Base-by-base conservation (phyloP, 92 coral and sea anemone genomes). In the Phenganax stokvisi region DNA sequence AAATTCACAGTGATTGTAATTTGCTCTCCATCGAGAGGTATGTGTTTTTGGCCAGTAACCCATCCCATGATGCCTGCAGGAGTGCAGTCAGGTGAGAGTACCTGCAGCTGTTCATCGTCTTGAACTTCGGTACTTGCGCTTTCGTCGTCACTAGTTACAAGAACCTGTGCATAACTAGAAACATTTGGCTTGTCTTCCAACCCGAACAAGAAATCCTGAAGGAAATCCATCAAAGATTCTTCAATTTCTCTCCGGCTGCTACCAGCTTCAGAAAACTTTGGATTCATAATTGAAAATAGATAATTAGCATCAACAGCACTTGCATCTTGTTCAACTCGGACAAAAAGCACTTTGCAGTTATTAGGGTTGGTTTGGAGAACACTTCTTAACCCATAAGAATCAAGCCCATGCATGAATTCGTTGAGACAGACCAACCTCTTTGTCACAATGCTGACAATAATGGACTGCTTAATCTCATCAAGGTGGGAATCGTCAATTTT, bases 371-470 rank as follows among this genome's bases (percentile, higher is more conserved):
- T 29, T 54, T 71, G 51, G 12, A 17, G 12, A 7, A 76, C 65
- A 27, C 51, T 54, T 65, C 58, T 62, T 72, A 88, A 58, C 79
- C 86, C 85, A 83, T 77, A 89, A 3, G 54, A 29, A 20, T 86
- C 51, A 6, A 89, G 75, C n/a, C 89, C 92, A 28, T 84, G 66
- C 85, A 87, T 47, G 86, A 89, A 87, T 72, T 87, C 85, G 6
- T 87, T 84, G 75, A 87, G 79, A 71, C 69, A 87, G n/a, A 89
- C 81, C 13, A 84, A 17, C 54, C 88, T 77, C 81, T 77, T 87
- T 71, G 84, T 79, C 25, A 86, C 84, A 44, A 89, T 72, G 84
- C 81, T 80, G 56, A 89, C 70, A 6, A 31, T 61, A 16, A 89
- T 79, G 13, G 92, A 80, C 12, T 68, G 67, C 17, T 80, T 44